Percentiles rank a stretch among this genome's conserved stretches.
Evolutionary conservation across 2,797 vertebrate species (phyloP).

Genomic region (Anabacerthia variegaticeps): DNA sequence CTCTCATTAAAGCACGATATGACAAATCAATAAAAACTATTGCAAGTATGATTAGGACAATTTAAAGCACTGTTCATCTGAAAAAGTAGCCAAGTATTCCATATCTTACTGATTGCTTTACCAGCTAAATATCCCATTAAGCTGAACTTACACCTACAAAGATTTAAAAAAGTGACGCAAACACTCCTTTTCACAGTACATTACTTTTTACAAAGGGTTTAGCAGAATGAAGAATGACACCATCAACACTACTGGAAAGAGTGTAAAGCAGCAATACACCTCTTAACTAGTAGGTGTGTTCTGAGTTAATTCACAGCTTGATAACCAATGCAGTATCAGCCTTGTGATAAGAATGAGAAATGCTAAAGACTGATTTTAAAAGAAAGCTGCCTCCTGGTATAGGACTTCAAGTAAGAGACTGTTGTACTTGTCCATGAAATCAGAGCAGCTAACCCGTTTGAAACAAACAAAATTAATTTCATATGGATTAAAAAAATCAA

Average conservation of each 20-base stretch:
- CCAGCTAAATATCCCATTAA: background rate
- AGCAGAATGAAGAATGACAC: background rate
- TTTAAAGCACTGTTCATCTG: background rate
- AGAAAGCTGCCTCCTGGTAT: background rate
- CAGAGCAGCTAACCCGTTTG: background rate
- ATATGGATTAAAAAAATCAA: background rate
- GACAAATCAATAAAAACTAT: background rate
- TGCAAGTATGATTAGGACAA: background rate
- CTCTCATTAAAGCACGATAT: background rate
- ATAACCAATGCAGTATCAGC: background rate
- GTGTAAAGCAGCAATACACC: background rate
- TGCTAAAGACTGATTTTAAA: background rate
- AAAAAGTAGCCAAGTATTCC: background rate
- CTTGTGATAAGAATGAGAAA: background rate
- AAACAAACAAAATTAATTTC: background rate
- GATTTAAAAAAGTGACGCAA: background rate
- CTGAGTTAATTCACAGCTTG: background rate
- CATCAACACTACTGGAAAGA: background rate
- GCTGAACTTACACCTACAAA: background rate
- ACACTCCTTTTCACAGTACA: background rate
- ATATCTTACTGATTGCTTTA: background rate
- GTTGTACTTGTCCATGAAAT: background rate
- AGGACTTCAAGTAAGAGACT: background rate
- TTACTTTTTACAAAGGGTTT: background rate
- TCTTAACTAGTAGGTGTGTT: background rate